Conservation (phyloP, 2,113 vertebrate species). For the Eubucco bourcierii region DNA sequence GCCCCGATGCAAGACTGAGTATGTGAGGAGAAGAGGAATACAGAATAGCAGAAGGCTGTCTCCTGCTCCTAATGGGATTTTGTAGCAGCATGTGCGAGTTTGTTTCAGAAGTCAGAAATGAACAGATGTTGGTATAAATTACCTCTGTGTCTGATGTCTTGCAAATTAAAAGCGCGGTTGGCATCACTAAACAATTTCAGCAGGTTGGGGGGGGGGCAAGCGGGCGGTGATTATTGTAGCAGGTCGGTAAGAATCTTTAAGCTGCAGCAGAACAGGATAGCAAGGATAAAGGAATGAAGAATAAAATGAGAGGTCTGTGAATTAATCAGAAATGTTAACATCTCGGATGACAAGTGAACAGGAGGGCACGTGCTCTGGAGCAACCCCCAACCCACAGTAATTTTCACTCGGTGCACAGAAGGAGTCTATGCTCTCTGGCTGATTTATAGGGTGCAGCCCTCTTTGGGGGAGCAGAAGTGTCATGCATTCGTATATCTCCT, state of each 20-base stretch:
- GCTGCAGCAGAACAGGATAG: conserved; percentile 73
- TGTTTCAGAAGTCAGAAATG: conserved; percentile 90
- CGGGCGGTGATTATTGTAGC: conserved; percentile 77
- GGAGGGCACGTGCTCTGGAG: conserved; percentile 76
- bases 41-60: conserved; percentile 79
- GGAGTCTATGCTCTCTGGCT: conserved; percentile 67
- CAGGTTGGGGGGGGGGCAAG: conserved; percentile 68
- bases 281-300: conserved; percentile 77
- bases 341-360: conserved; percentile 79
- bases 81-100: conserved; percentile 84
- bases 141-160: conserved; percentile 87
- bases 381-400: conserved; percentile 76
- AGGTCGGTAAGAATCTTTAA: conserved; percentile 76
- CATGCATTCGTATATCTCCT: conserved; percentile 78
- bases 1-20: conserved; percentile 19
- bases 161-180: conserved; percentile 93
- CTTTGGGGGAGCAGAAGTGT: conserved; percentile 74
- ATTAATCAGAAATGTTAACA: conserved; percentile 84
- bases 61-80: conserved; percentile 84
- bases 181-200: conserved; percentile 87
- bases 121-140: conserved; percentile 98
- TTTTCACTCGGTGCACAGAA: conserved; percentile 68
- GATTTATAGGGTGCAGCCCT: conserved; percentile 79
- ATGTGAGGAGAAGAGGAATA: conserved; percentile 64
- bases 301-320: conserved; percentile 79